A percentile compares a stretch with the other conserved stretches of the same genome.
Evolutionary conservation across 2,113 vertebrate genomes (phyloP).

Genomic region (Tachuris rubrigastra): DNA sequence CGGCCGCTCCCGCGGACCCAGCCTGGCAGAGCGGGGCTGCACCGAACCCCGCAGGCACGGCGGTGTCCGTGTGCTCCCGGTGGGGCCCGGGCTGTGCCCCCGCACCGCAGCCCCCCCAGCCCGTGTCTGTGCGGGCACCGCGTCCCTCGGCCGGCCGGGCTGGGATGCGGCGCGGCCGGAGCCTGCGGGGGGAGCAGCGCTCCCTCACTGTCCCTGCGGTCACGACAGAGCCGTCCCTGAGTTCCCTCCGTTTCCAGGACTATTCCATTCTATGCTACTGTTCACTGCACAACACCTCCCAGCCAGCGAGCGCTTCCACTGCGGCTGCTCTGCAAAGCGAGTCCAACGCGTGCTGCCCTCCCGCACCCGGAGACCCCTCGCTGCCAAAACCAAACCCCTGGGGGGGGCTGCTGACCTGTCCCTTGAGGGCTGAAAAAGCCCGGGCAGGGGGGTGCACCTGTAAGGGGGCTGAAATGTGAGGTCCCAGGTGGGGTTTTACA

Average conservation of each 20-base stretch:
- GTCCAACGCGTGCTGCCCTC: neutral
- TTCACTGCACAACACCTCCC: neutral
- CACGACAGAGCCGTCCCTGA: neutral
- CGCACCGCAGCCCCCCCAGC: neutral
- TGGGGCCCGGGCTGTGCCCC: no score
- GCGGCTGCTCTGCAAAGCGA: neutral
- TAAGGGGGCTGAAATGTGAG: neutral
- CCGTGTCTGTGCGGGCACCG: fast-evolving
- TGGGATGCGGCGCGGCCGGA: no score
- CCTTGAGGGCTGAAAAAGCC: neutral
- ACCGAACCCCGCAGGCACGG: neutral
- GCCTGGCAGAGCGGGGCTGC: neutral
- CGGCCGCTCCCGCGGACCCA: neutral
- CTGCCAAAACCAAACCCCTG: neutral
- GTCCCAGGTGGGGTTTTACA: neutral
- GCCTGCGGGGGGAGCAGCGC: neutral
- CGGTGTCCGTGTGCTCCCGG: no score
- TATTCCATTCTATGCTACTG: neutral
- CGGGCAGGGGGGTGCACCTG: neutral
- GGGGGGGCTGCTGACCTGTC: neutral
- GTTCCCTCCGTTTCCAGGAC: neutral
- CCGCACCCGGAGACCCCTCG: fast-evolving
- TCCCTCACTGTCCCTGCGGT: neutral
- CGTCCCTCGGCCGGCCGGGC: neutral
- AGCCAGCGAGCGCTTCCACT: fast-evolving